phyloP scores from a whole-genome alignment of 2,113 vertebrate species.

The Ancistrus triradiatus region DNA sequence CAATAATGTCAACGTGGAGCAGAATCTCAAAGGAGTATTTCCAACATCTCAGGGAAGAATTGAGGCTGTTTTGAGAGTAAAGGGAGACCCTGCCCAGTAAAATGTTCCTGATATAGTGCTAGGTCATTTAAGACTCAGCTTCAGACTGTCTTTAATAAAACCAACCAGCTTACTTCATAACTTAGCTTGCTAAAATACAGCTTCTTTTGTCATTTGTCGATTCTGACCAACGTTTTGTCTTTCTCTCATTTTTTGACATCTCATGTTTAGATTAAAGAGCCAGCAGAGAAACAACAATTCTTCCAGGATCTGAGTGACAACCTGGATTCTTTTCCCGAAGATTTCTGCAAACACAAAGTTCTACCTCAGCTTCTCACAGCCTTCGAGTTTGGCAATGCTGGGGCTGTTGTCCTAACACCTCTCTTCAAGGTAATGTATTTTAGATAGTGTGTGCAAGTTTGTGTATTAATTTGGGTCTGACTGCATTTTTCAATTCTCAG shows the following conservation, averaged over 20 bases:
- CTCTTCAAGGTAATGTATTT: slow-evolving; percentile 78
- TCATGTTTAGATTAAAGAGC: slow-evolving; percentile 80
- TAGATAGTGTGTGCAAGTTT: not conserved
- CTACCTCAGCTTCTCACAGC: slow-evolving; percentile 86
- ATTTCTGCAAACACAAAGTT: slow-evolving; percentile 89
- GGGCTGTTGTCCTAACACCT: slow-evolving; percentile 82
- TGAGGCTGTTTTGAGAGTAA: too few species aligned
- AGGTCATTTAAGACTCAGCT: too few species aligned
- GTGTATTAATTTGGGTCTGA: not conserved
- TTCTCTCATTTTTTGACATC: not conserved
- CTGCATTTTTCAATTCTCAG: too few species aligned
- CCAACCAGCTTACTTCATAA: too few species aligned
- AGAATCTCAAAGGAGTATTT: too few species aligned
- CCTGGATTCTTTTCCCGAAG: slow-evolving; percentile 83
- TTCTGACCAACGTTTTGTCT: not conserved
- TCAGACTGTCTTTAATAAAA: too few species aligned
- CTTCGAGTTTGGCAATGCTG: slow-evolving; percentile 85
- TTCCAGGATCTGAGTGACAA: slow-evolving; percentile 86
- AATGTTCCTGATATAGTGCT: too few species aligned
- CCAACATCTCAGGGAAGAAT: too few species aligned
- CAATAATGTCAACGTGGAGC: too few species aligned
- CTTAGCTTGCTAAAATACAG: too few species aligned
- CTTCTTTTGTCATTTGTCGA: not conserved
- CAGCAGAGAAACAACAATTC: slow-evolving; percentile 83
- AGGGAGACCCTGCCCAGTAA: too few species aligned